A percentile compares a stretch with the other conserved stretches of the same genome.
Conservation (phyloP, 2,888 invertebrate species). For the Auanema sp. region DNA sequence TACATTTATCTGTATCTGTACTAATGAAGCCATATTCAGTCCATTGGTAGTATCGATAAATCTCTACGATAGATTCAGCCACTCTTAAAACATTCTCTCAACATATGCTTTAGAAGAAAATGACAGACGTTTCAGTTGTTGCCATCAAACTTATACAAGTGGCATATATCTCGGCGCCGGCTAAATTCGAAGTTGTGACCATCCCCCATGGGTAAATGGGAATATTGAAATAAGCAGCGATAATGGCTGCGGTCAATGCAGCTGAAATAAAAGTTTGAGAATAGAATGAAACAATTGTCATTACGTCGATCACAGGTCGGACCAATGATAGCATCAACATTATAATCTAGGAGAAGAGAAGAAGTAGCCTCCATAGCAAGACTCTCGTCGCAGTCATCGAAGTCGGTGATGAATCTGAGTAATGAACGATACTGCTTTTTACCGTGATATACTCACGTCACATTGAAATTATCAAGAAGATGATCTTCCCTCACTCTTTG, state of each 20-base stretch:
- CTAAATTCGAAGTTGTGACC: conserved; percentile 28
- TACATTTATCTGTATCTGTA: conserved; percentile 14
- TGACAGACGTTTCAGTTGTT: conserved; percentile 29
- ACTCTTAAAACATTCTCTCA: conserved; percentile 6
- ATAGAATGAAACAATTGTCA: neutral
- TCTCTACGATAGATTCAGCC: conserved; percentile 7
- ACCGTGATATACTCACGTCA: conserved; percentile 19
- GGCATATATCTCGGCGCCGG: conserved; percentile 27
- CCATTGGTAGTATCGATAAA: conserved; percentile 10
- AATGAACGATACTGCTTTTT: too few relatives aligned
- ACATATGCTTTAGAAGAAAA: neutral
- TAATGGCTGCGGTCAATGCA: conserved; percentile 26
- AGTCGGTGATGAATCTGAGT: conserved; percentile 35
- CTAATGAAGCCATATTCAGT: conserved; percentile 10
- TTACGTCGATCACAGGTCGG: conserved; percentile 35
- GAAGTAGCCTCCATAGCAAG: conserved; percentile 31
- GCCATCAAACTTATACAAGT: conserved; percentile 32
- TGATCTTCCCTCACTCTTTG: conserved; percentile 33
- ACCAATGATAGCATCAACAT: conserved; percentile 42
- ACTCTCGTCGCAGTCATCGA: conserved; percentile 38
- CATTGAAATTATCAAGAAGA: conserved; percentile 29
- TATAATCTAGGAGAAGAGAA: conserved; percentile 27
- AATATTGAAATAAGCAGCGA: conserved; percentile 39
- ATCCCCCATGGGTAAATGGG: conserved; percentile 38
- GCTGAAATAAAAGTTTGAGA: conserved; percentile 15